Evolutionary conservation across 2,888 invertebrate species (phyloP).

Genomic region (Eupeodes luniger): DNA sequence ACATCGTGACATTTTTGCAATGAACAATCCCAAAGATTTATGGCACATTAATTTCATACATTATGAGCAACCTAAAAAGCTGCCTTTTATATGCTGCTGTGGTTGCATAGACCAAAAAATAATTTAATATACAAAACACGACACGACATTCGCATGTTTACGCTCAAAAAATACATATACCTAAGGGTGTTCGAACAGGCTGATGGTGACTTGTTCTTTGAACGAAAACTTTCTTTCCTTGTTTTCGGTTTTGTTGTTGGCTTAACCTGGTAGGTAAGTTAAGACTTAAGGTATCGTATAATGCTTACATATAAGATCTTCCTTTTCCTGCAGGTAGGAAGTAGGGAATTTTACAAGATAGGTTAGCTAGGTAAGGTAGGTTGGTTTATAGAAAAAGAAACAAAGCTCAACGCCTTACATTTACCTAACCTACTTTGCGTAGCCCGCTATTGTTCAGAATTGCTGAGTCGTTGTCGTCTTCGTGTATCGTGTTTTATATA

Average conservation of each 20-base stretch:
- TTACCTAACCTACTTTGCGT: neutral
- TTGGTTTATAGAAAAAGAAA: conserved; percentile 9
- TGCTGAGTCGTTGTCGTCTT: conserved; percentile 10
- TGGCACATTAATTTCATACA: conserved; percentile 64
- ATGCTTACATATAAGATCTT: conserved; percentile 13
- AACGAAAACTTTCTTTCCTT: conserved; percentile 57
- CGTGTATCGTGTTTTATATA: neutral
- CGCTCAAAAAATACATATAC: conserved; percentile 36
- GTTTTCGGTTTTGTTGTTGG: conserved; percentile 28
- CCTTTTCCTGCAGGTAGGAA: conserved; percentile 42
- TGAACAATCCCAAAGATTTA: conserved; percentile 63
- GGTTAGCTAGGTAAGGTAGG: neutral
- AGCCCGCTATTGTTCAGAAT: conserved; percentile 31
- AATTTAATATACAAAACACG: neutral
- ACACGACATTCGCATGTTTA: conserved; percentile 60
- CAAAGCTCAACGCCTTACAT: neutral
- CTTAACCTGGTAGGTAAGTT: neutral
- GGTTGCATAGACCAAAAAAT: conserved; percentile 24
- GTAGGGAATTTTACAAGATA: conserved; percentile 21
- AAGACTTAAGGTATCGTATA: neutral
- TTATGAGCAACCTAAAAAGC: conserved; percentile 39
- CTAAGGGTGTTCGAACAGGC: conserved; percentile 49
- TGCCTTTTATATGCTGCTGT: conserved; percentile 38
- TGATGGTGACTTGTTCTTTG: conserved; percentile 63
- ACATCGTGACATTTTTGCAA: conserved; percentile 26